Base-by-base conservation (phyloP, 1,140 invertebrate genomes). In the Drosophila gunungcola region DNA sequence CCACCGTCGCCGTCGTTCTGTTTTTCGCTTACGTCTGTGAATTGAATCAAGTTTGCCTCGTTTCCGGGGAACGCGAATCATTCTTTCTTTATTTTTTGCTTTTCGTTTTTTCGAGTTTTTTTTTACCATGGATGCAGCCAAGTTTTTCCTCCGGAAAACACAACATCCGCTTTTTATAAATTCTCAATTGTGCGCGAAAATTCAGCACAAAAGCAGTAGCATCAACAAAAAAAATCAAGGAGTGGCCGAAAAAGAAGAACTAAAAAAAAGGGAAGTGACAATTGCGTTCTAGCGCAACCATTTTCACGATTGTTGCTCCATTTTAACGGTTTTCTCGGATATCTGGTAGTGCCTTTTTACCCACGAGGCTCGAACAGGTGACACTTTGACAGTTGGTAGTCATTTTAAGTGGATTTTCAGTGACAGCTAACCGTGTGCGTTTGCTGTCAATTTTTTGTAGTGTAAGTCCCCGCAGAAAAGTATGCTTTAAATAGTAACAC, bases 141-240 rank as follows among this genome's bases (percentile, higher is more conserved):
- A 88, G 84, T 86, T 86, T 88, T 86, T 86, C 65, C 83, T 65
- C 65, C 83, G 83, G 83, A 88, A 86, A 86, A 88, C 79, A 86
- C 83, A 86, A 78, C 75, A 79, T 86, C 83, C 83, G 83, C 54
- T 84, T 77, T 77, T 79, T 82, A 76, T 82, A 88, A 88, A 86
- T 79, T 82, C 64, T 86, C 83, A 86, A 86, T 86, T 79, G 78
- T 72, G 79, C 70, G 60, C 54, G 49, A 67, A 61, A 69, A 72
- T 42, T 25, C 61, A 43, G 27, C 57, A 74, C 49, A 74, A 48
- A 64, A 12, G 68, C 58, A 25, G 36, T 4, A 7, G 29, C 36
- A 45, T 36, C 25, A 25, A 21, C 16, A 29, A 48, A 39, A 57
- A 34, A 52, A 32, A 43, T 38, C 51, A 53, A 77, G 45, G 11